Percentiles rank a stretch among this genome's conserved stretches.
Evolutionary conservation across 2,888 invertebrate genomes (phyloP).

Genomic region (Diadegma fenestrale): DNA sequence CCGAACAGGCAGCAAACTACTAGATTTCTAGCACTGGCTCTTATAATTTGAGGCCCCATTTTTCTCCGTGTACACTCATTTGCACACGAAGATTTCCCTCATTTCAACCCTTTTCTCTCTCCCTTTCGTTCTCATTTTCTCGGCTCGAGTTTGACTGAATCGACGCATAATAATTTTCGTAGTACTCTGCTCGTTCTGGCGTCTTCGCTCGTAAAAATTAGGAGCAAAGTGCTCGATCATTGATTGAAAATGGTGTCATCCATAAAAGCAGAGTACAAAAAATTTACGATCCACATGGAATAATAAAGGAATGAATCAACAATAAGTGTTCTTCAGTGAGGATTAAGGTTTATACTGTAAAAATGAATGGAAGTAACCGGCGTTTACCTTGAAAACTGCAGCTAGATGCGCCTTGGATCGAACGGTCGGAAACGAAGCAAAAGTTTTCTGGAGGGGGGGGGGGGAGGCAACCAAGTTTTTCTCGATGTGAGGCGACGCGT

Average conservation of each 20-base stretch:
- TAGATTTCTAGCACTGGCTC: too few relatives aligned
- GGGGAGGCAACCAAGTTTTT: conserved; percentile 39
- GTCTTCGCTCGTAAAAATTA: background rate
- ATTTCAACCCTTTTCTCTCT: background rate
- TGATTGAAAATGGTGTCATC: conserved; percentile 1
- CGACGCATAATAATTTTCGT: too few relatives aligned
- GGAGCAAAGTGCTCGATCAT: background rate
- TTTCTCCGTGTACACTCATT: too few relatives aligned
- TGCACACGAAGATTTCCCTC: background rate
- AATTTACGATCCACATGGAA: background rate
- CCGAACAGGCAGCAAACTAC: too few relatives aligned
- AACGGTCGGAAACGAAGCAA: background rate
- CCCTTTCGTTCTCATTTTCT: background rate
- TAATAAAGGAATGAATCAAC: background rate
- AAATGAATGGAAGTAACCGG: background rate
- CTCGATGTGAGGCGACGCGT: conserved; percentile 74
- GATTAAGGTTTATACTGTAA: background rate
- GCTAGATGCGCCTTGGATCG: background rate
- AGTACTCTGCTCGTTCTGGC: background rate
- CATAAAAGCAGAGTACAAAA: background rate
- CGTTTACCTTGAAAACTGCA: background rate
- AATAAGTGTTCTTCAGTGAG: background rate
- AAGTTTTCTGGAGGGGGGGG: conserved; percentile 6
- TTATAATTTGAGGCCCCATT: too few relatives aligned
- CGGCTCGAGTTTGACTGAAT: background rate